phyloP scores from a whole-genome alignment of 2,888 invertebrate genomes.

The Phymatocera aterrima region DNA sequence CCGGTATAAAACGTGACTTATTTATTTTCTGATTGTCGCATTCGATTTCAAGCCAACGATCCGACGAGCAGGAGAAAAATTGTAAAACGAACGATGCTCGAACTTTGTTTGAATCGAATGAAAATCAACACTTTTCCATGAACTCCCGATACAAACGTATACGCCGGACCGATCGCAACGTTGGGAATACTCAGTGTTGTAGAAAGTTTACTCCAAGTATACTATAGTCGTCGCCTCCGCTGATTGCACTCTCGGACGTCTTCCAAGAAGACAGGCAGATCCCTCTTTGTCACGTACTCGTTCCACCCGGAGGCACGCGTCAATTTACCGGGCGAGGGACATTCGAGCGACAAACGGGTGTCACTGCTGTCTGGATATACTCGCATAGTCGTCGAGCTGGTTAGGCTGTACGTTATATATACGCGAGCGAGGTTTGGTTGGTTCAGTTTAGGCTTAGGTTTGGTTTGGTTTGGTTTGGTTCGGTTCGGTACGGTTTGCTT shows the following conservation, averaged over 20 bases:
- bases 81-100: background rate
- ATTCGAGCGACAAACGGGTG: slow-evolving; percentile 28
- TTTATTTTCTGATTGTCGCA: background rate
- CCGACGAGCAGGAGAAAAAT: background rate
- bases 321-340: slow-evolving; percentile 28
- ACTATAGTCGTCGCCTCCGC: slow-evolving; percentile 22
- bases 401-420: background rate
- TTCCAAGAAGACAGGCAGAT: slow-evolving; percentile 26
- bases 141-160: background rate
- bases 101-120: background rate
- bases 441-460: slow-evolving; percentile 18
- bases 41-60: background rate
- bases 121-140: background rate
- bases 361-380: slow-evolving; percentile 10
- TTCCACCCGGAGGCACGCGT: slow-evolving; percentile 33
- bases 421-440: slow-evolving; percentile 1
- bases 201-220: slow-evolving; percentile 25
- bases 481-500: slow-evolving; percentile 3
- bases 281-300: slow-evolving; percentile 27
- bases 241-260: slow-evolving; percentile 41
- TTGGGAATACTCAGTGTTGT: background rate
- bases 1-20: background rate
- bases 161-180: background rate
- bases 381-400: too few relatives aligned
- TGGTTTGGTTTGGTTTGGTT: slow-evolving; percentile 21